A percentile compares a stretch with the other conserved stretches of the same genome.
These are phyloP conservation scores for Falcaria lacertinaria DNA, from an alignment of 2,888 invertebrate genomes.

Conservation along the genomic window DNA sequence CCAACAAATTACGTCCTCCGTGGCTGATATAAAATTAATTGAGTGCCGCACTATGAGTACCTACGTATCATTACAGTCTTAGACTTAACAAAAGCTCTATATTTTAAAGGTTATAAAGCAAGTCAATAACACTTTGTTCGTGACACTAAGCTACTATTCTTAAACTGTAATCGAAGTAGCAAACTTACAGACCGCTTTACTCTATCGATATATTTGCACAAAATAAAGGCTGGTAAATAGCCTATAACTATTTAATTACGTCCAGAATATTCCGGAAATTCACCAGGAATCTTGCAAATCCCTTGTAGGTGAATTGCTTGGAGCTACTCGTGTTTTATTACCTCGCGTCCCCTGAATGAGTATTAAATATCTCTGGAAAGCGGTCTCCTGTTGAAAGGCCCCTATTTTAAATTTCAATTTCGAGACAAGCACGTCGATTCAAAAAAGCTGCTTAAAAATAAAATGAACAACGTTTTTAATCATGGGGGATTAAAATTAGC, in stretches of 20 bases:
- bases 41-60: no score
- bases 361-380: slow-evolving; percentile 30
- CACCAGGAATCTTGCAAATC: slow-evolving; percentile 12
- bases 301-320: slow-evolving; percentile 19
- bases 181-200: no score
- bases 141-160: no score
- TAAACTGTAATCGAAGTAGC: no score
- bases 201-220: no score
- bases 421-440: slow-evolving; percentile 32
- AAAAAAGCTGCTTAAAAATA: slow-evolving; percentile 37
- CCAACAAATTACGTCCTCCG: no score
- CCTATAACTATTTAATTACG: slow-evolving; percentile 15
- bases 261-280: slow-evolving; percentile 13
- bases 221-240: neutral
- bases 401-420: slow-evolving; percentile 42
- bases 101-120: no score
- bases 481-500: slow-evolving; percentile 53
- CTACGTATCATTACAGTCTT: no score
- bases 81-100: no score
- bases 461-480: slow-evolving; percentile 53
- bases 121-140: no score
- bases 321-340: slow-evolving; percentile 26
- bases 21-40: no score
- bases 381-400: slow-evolving; percentile 18
- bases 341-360: slow-evolving; percentile 22